Percentiles rank a stretch among this genome's conserved stretches.
Evolutionary conservation across 2,113 vertebrate genomes (phyloP).

Genomic region (Rhinogobius similis): DNA sequence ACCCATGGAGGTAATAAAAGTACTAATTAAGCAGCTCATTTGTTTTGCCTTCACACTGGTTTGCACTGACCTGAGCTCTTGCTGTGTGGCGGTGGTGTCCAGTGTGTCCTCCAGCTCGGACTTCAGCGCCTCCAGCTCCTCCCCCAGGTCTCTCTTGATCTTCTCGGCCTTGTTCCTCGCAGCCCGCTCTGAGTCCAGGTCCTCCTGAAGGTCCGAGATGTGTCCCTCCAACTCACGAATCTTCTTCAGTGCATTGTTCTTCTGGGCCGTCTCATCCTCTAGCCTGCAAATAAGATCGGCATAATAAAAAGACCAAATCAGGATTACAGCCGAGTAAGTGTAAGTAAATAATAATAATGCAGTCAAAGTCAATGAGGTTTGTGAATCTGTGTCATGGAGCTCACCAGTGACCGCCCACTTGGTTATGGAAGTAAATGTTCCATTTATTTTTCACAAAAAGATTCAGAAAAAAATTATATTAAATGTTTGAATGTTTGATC

Average conservation of each 20-base stretch:
- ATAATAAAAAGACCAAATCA: too few species aligned
- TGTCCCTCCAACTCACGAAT: conserved; percentile 92
- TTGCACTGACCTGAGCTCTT: conserved; percentile 86
- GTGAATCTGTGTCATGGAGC: too few species aligned
- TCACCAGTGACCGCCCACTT: too few species aligned
- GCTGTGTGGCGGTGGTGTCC: conserved; percentile 92
- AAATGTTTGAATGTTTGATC: too few species aligned
- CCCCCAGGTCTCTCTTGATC: conserved; percentile 90
- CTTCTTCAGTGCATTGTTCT: conserved; percentile 92
- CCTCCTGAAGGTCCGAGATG: conserved; percentile 93
- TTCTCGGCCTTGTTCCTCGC: conserved; percentile 93
- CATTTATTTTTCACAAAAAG: too few species aligned
- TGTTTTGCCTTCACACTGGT: neutral
- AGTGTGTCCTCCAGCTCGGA: conserved; percentile 95
- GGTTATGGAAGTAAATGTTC: too few species aligned
- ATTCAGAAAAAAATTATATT: too few species aligned
- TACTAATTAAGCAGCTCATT: neutral
- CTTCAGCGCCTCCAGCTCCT: conserved; percentile 94
- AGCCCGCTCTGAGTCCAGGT: conserved; percentile 87
- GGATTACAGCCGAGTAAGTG: too few species aligned
- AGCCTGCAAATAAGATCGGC: conserved; percentile 71
- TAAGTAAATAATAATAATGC: too few species aligned
- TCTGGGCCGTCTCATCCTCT: conserved; percentile 89
- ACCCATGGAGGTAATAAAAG: too few species aligned
- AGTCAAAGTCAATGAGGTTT: too few species aligned